These are phyloP conservation scores for Cantharis flavilabris DNA, from an alignment of 2,888 invertebrate species.

Conservation along the genomic window DNA sequence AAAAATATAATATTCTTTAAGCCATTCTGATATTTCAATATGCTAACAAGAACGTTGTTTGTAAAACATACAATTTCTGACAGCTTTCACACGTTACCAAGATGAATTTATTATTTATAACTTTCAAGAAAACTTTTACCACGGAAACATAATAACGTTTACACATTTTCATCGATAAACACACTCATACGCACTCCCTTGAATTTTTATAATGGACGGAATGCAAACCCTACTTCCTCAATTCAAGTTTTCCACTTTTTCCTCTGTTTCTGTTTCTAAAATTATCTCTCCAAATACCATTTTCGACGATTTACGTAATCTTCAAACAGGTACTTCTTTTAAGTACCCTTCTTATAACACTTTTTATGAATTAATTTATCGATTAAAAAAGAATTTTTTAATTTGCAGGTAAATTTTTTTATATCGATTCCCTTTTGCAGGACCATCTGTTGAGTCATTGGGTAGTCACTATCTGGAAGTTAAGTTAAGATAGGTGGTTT, in stretches of 20 bases:
- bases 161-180: neutral
- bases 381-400: too few relatives aligned
- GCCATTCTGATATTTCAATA: constrained; percentile 32
- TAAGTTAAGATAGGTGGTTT: too few relatives aligned
- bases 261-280: neutral
- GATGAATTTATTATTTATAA: constrained; percentile 48
- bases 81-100: constrained; percentile 39
- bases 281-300: neutral
- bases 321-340: too few relatives aligned
- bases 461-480: too few relatives aligned
- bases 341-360: too few relatives aligned
- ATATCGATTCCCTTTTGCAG: too few relatives aligned
- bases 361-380: too few relatives aligned
- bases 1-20: constrained; percentile 15
- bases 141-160: neutral
- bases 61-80: constrained; percentile 41
- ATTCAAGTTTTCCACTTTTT: neutral
- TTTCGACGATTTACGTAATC: neutral
- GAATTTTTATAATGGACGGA: neutral
- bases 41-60: constrained; percentile 39
- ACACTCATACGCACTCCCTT: neutral
- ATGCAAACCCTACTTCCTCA: neutral
- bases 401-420: too few relatives aligned
- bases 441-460: too few relatives aligned
- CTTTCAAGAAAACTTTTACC: constrained; percentile 12